phyloP scores from a whole-genome alignment of 2,888 invertebrate genomes.

The Nowickia ferox region DNA sequence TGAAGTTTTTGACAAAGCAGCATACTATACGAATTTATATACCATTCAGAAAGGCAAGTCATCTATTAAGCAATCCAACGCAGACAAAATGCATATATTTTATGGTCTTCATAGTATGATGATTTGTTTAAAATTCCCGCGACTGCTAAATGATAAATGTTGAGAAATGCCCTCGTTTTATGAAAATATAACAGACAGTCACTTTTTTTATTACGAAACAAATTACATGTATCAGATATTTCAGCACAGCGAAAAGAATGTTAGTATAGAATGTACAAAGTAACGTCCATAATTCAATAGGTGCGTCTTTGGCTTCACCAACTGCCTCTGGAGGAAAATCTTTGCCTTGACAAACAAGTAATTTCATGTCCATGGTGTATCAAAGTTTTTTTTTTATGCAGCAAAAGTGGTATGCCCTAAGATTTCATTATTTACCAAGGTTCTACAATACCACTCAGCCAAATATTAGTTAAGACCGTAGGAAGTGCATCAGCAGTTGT shows the following conservation, averaged over 20 bases:
- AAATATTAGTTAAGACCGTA: no score
- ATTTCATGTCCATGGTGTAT: background rate
- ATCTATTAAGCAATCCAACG: conserved; percentile 7
- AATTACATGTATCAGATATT: conserved; percentile 38
- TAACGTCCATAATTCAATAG: conserved; percentile 32
- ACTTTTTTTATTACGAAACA: conserved; percentile 35
- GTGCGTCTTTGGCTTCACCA: conserved; percentile 15
- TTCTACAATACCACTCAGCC: no score
- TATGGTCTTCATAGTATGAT: conserved; percentile 37
- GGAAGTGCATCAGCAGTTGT: no score
- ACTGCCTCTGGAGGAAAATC: conserved; percentile 30
- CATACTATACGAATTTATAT: conserved; percentile 30
- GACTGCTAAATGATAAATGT: no score
- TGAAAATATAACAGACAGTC: conserved; percentile 41
- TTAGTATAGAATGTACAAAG: conserved; percentile 39
- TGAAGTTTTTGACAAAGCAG: conserved; percentile 30
- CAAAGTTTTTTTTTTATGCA: no score
- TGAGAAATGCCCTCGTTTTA: conserved; percentile 42
- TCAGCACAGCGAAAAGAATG: conserved; percentile 14
- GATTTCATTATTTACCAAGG: no score
- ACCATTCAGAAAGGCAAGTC: conserved; percentile 20
- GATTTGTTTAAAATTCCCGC: conserved; percentile 47
- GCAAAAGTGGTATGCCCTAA: no score
- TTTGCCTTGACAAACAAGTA: conserved; percentile 39
- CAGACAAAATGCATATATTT: conserved; percentile 32